A percentile compares a stretch with the other conserved stretches of the same genome.
These are phyloP conservation scores for Xanthia togata DNA, from an alignment of 2,888 invertebrate genomes.

Conservation along the genomic window DNA sequence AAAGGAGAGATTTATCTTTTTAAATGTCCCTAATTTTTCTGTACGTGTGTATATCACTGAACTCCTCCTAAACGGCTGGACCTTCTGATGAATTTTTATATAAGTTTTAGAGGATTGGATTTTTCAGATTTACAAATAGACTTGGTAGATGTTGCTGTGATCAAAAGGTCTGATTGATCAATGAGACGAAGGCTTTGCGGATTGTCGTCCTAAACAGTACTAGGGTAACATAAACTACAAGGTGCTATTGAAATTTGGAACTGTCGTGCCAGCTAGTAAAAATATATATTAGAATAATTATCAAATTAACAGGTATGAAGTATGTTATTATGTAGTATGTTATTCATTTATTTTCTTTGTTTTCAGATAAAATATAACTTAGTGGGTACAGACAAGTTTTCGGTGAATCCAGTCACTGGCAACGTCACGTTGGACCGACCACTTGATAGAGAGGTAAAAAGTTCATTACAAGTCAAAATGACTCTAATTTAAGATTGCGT, in stretches of 20 bases:
- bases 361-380: constrained; percentile 92
- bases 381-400: constrained; percentile 95
- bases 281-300: not conserved
- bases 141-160: too few relatives aligned
- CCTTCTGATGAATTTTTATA: too few relatives aligned
- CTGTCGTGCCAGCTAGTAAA: not conserved
- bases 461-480: not conserved
- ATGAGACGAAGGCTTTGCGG: not conserved
- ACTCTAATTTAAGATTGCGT: not conserved
- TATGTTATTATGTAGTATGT: too few relatives aligned
- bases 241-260: too few relatives aligned
- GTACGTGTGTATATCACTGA: too few relatives aligned
- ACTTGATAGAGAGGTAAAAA: constrained; percentile 94
- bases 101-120: too few relatives aligned
- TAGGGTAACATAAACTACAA: not conserved
- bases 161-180: not conserved
- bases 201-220: constrained; percentile 23
- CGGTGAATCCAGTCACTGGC: constrained; percentile 94
- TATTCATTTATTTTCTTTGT: constrained; percentile 50
- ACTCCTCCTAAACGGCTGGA: too few relatives aligned
- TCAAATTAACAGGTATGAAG: not conserved
- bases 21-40: not conserved
- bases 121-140: too few relatives aligned
- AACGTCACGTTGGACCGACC: constrained; percentile 94
- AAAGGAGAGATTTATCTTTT: too few relatives aligned